Evolutionary conservation across 2,797 vertebrate genomes (phyloP), one percentile per base, ranked within the genome.

Genomic region (Anabas testudineus): DNA sequence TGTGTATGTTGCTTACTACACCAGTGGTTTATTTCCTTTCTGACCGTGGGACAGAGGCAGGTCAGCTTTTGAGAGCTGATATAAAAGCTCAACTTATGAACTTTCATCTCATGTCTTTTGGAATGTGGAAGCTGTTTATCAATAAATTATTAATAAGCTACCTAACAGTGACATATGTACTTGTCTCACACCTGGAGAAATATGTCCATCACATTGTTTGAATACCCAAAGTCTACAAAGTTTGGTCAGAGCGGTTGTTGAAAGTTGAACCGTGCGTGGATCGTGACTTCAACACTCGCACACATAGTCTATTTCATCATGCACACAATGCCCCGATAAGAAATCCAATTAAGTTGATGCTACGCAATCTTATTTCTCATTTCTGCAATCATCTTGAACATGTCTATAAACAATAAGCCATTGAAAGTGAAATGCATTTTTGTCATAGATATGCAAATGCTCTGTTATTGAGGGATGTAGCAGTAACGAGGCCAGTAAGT

Each of bases 401-500:
- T 78, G 85, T 85, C 82, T 80, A 81, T 73, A 89, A 91, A 91
- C 84, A 90, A 93, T 88, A 73, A 66, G 72, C 83, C 68, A 74
- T 83, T 87, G 78, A 88, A 67, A 81, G 55, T 65, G 47, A 78
- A 82, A 86, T 84, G 74, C 66, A 58, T 80, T 87, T 85, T 80
- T 77, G 74, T 81, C 81, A 91, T 78, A 88, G 80, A 91, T 88
- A 91, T 93, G 90, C 90, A 92, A 91, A 92, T 91, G 73, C n/a
- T 0, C 61, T 55, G 65, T 91, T 91, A 86, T 86, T 75, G 82
- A 54, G 14, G 46, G 67, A 59, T 21, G 74, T 67, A 80, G 67
- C 24, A 8, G 69, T 66, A 67, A 76, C 59, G 52, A 72, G 70
- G 51, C 19, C 0, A 72, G 48, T 37, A 66, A 66, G 78, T 83